Conservation (phyloP, 2,888 invertebrate genomes). For the Aphodius sticticus region DNA sequence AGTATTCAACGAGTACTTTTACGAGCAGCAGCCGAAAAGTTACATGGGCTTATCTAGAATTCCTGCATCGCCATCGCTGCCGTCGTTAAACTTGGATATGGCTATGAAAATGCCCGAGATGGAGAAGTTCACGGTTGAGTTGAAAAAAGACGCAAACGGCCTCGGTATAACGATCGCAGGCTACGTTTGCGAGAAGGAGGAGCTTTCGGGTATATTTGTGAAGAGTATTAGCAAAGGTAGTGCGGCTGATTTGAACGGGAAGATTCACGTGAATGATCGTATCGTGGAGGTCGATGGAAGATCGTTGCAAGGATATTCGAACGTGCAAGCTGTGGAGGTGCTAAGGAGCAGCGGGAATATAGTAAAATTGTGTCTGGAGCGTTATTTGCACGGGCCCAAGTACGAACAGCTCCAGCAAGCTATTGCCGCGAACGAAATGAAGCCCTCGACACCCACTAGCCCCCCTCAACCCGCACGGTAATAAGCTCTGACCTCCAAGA, state of each 20-base stretch:
- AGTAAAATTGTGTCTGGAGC: constrained; percentile 88
- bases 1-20: constrained; percentile 45
- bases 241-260: constrained; percentile 92
- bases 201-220: constrained; percentile 97
- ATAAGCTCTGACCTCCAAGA: constrained; percentile 46
- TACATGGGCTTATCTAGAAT: constrained; percentile 54
- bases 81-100: constrained; percentile 61
- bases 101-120: constrained; percentile 85
- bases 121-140: constrained; percentile 91
- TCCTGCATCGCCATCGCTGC: constrained; percentile 60
- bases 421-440: constrained; percentile 82
- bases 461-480: constrained; percentile 66
- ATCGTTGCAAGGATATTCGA: constrained; percentile 93
- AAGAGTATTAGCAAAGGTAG: constrained; percentile 97
- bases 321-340: constrained; percentile 97
- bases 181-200: constrained; percentile 98
- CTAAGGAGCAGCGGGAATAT: constrained; percentile 91
- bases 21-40: constrained; percentile 46
- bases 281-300: constrained; percentile 98
- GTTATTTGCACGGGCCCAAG: constrained; percentile 89
- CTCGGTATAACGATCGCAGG: constrained; percentile 96
- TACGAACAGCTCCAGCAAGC: constrained; percentile 89
- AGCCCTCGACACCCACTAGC: constrained; percentile 65
- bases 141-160: constrained; percentile 92
- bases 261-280: constrained; percentile 96